Percentiles rank a stretch among this genome's conserved stretches.
Evolutionary conservation across 2,113 vertebrate genomes (phyloP).

Genomic region (Psittacula cyanocephala): DNA sequence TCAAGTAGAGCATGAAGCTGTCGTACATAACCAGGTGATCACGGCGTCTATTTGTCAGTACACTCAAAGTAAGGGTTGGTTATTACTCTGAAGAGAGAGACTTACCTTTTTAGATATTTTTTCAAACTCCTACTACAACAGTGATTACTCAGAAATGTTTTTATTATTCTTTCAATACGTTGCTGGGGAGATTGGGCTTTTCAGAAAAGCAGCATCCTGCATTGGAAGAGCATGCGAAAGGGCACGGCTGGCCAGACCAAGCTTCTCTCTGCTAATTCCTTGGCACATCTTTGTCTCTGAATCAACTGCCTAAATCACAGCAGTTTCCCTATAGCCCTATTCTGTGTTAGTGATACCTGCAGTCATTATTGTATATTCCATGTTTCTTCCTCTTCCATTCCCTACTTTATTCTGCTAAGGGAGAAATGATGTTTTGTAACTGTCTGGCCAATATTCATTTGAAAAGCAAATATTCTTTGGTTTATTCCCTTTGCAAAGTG

Average conservation of each 20-base stretch:
- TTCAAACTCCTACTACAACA: background rate
- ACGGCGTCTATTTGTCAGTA: background rate
- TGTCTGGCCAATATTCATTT: background rate
- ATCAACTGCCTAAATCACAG: background rate
- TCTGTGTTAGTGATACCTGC: background rate
- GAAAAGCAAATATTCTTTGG: background rate
- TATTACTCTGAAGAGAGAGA: background rate
- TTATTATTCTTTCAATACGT: background rate
- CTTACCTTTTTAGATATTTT: background rate
- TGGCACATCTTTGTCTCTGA: background rate
- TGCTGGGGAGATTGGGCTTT: background rate
- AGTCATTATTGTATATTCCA: background rate
- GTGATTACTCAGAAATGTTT: background rate
- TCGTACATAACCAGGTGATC: background rate
- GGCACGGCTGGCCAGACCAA: background rate
- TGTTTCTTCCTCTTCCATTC: background rate
- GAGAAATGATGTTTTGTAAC: background rate
- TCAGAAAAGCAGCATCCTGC: background rate
- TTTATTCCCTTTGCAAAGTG: background rate
- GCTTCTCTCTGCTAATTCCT: background rate
- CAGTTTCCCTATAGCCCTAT: background rate
- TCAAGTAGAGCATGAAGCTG: background rate
- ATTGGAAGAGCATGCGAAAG: background rate
- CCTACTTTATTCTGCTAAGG: background rate
- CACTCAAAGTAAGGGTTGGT: background rate